Evolutionary conservation across 2,113 vertebrate genomes (phyloP), one percentile per base, ranked within the genome.

Genomic region (Tiliqua scincoides): DNA sequence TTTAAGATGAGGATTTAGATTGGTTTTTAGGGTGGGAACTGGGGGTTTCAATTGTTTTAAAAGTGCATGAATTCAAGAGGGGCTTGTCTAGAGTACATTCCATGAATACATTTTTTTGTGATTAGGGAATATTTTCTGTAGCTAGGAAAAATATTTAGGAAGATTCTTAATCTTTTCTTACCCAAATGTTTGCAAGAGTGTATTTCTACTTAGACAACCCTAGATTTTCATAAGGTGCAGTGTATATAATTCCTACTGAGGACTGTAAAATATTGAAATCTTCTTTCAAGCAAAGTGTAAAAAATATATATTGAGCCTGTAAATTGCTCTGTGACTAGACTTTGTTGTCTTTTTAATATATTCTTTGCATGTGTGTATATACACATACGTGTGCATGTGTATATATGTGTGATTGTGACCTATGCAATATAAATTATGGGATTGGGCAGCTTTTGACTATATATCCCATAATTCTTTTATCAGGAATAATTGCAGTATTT

Each of bases 391-490:
- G 89, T 1, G 71, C 40, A 93, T 96, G 92, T 93, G 94, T 97
- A 92, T 96, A 91, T 94, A 90, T 95, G 90, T 96, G 96, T 96
- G 96, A 93, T 91, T 96, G 97, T 97, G 97, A 97, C 97, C 97
- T 98, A 98, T 99, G 98, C 98, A 98, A 98, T 96, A 95, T 92
- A 92, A 90, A 96, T 96, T 96, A 94, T 96, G 95, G 95, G 94
- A 96, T 95, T 2, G 74, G 96, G 94, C 95, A 95, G 94, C 92
- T 96, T 96, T 94, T 94, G 95, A 97, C 91, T 93, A 88, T 91
- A 94, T 92, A 92, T 96, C 95, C 96, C 96, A 95, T 97, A 97
- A 97, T 95, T 96, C 89, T 97, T 94, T 95, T 95, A 96, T 97
- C 96, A 97, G 94, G 95, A 98, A 97, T 95, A 95, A 94, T 95